These are phyloP conservation scores for Microplitis mediator DNA, from an alignment of 1,140 invertebrate species.

Conservation along the genomic window DNA sequence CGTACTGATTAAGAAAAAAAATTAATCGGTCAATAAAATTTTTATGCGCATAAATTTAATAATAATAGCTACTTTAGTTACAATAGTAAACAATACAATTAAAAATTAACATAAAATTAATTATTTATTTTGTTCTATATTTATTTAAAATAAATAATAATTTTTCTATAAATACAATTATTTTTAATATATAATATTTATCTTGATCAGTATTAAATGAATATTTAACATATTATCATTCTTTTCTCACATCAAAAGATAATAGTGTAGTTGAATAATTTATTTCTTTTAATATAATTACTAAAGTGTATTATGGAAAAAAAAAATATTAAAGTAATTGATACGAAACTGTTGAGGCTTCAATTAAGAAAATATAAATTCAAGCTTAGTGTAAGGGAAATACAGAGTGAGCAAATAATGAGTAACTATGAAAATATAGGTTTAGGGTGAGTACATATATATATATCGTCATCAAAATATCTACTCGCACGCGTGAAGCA, in stretches of 20 bases:
- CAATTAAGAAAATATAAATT: not conserved
- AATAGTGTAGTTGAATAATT: too few relatives aligned
- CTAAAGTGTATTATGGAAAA: not conserved
- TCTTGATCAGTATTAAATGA: too few relatives aligned
- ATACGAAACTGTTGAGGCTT: not conserved
- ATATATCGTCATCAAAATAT: not conserved
- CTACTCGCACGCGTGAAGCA: conserved; percentile 24
- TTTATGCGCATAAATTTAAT: too few relatives aligned
- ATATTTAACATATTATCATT: not conserved
- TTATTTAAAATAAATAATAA: too few relatives aligned
- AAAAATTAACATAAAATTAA: too few relatives aligned
- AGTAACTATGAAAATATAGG: not conserved
- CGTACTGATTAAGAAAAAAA: too few relatives aligned
- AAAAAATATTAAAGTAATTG: not conserved
- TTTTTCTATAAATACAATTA: too few relatives aligned
- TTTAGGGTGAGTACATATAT: not conserved
- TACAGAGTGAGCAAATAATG: not conserved
- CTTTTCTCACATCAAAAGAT: not conserved
- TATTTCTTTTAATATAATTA: not conserved
- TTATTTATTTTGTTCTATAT: too few relatives aligned
- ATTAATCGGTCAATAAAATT: too few relatives aligned
- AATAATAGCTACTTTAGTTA: too few relatives aligned
- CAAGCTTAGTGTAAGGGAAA: not conserved
- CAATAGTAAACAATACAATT: too few relatives aligned
- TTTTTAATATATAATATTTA: too few relatives aligned